Conservation (phyloP, 1,140 invertebrate genomes). For the Bombus impatiens region DNA sequence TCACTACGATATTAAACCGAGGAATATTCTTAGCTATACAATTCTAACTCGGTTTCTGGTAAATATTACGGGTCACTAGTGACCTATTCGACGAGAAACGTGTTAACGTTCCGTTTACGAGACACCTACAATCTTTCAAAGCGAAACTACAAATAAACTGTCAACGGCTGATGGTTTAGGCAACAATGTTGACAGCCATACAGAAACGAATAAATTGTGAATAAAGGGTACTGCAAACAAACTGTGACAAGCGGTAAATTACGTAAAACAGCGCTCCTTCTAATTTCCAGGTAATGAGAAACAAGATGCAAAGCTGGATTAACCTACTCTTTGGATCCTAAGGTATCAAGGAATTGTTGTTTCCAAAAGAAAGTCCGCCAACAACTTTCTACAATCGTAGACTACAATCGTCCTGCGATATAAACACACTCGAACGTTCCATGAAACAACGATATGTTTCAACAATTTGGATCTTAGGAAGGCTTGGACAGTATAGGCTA, state of each 20-base stretch:
- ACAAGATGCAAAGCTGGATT: neutral
- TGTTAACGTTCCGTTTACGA: constrained; percentile 17
- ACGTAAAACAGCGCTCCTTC: neutral
- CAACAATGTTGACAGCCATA: neutral
- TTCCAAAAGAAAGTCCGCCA: neutral
- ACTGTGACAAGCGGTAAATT: neutral
- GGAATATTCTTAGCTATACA: neutral
- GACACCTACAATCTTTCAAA: neutral
- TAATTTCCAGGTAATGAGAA: neutral
- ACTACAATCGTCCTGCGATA: neutral
- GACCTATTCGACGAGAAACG: neutral
- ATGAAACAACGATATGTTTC: constrained; percentile 9
- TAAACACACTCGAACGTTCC: neutral
- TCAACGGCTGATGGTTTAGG: neutral
- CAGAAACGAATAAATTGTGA: neutral
- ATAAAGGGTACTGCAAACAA: neutral
- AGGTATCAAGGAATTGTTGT: neutral
- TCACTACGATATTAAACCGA: neutral
- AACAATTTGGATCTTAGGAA: neutral
- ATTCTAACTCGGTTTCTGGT: neutral
- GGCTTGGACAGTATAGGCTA: neutral
- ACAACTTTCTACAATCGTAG: neutral
- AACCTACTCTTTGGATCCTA: neutral
- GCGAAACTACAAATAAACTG: neutral
- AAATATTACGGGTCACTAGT: neutral